Percentiles rank a stretch among this genome's conserved stretches.
phyloP scores from a whole-genome alignment of 2,113 vertebrate species.

The Alectura lathami region DNA sequence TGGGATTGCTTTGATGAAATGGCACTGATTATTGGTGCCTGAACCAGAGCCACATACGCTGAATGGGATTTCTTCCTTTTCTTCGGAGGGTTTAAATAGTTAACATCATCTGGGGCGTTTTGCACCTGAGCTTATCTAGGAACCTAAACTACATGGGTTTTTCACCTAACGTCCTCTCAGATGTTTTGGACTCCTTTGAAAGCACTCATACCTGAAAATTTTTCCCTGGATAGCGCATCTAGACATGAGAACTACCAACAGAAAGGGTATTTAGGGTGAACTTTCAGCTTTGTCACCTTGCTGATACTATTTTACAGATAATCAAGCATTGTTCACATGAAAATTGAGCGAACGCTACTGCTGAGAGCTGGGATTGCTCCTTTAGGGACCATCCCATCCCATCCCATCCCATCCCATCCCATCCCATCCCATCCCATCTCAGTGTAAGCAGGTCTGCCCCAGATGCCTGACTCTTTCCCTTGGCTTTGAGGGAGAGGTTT shows the following conservation, averaged over 20 bases:
- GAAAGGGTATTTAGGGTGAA: not conserved
- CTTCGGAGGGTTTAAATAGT: not conserved
- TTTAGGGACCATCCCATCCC: not conserved
- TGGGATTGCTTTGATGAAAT: conserved; percentile 22
- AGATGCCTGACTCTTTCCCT: not conserved
- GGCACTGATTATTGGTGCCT: not conserved
- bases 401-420: not conserved
- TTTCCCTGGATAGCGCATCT: not conserved
- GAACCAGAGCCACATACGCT: not conserved
- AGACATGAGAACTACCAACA: not conserved
- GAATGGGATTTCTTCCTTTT: not conserved
- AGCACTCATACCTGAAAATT: not conserved
- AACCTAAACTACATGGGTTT: not conserved
- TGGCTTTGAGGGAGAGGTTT: not conserved
- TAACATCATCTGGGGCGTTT: not conserved
- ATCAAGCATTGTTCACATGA: not conserved
- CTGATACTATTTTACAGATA: not conserved
- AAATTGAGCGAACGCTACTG: not conserved
- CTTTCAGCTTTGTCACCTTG: not conserved
- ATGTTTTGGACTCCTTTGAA: not conserved
- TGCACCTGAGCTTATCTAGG: not conserved
- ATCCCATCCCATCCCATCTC: not conserved
- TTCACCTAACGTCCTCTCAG: not conserved
- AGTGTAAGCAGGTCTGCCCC: not conserved
- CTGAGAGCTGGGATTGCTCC: not conserved